Percentiles rank a stretch among this genome's conserved stretches.
Evolutionary conservation across 2,888 invertebrate genomes (phyloP).

Genomic region (Neoascia interrupta): DNA sequence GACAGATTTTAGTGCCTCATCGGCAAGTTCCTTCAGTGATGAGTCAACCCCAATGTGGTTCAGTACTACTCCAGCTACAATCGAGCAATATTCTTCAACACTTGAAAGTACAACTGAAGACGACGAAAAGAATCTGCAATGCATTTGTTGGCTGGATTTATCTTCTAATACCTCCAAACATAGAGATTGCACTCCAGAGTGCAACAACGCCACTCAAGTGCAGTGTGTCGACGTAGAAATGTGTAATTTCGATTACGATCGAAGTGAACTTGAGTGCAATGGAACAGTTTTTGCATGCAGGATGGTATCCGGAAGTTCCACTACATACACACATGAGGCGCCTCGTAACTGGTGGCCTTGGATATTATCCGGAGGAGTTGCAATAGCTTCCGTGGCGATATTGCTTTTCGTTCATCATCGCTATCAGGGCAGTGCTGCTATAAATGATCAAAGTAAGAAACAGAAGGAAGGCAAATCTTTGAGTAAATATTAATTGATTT

Average conservation of each 20-base stretch:
- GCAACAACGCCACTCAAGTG: not conserved
- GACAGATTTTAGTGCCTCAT: not conserved
- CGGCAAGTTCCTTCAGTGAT: not conserved
- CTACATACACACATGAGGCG: not conserved
- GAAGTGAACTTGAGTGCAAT: constrained; percentile 20
- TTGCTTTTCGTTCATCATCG: not conserved
- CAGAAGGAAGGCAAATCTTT: too few species aligned
- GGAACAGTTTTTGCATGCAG: constrained; percentile 24
- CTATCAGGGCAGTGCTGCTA: not conserved
- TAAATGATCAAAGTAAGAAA: constrained; percentile 10
- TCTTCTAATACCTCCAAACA: not conserved
- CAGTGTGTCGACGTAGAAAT: constrained; percentile 2
- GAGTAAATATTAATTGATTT: too few species aligned
- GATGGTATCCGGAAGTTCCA: not conserved
- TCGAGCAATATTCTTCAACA: too few species aligned
- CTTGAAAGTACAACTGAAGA: too few species aligned
- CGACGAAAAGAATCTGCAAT: not conserved
- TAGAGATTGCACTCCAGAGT: not conserved
- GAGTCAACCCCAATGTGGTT: not conserved
- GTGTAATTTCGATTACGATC: not conserved
- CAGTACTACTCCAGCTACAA: too few species aligned
- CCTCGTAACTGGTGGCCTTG: not conserved
- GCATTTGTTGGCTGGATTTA: constrained; percentile 31
- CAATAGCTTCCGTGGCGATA: not conserved
- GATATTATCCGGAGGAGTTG: not conserved